A percentile compares a stretch with the other conserved stretches of the same genome.
Conservation (phyloP, 2,888 invertebrate genomes). For the Apotomis betuletana region DNA sequence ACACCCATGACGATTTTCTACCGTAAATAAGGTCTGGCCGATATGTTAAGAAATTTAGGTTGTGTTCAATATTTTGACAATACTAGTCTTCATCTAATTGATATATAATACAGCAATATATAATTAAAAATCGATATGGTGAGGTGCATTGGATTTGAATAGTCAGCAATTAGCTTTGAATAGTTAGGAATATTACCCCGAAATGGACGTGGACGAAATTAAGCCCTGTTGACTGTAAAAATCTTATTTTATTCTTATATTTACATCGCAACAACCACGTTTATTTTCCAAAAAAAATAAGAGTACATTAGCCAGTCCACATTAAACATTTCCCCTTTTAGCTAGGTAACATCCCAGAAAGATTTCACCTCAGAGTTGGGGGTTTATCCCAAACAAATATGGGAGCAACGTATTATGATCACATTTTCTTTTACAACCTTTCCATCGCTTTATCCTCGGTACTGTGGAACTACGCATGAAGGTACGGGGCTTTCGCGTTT, state of each 20-base stretch:
- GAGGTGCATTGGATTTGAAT: too few species aligned
- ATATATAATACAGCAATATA: too few species aligned
- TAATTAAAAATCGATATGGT: too few species aligned
- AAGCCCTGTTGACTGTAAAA: too few species aligned
- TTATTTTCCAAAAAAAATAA: conserved; percentile 10
- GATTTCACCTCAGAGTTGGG: conserved; percentile 42
- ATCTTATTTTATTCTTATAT: not conserved
- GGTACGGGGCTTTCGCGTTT: conserved; percentile 61
- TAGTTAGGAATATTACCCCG: too few species aligned
- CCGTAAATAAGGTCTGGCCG: too few species aligned
- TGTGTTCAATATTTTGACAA: too few species aligned
- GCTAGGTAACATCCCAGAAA: conserved; percentile 41
- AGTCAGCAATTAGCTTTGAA: too few species aligned
- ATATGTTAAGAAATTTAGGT: too few species aligned
- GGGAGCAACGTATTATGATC: conserved; percentile 71
- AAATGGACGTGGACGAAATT: too few species aligned
- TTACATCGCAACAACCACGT: not conserved
- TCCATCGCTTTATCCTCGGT: conserved; percentile 64
- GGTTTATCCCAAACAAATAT: conserved; percentile 68
- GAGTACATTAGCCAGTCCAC: conserved; percentile 12
- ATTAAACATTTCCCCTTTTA: conserved; percentile 44
- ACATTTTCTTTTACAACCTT: conserved; percentile 71
- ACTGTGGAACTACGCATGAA: conserved; percentile 44
- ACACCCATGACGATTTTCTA: too few species aligned
- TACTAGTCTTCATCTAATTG: too few species aligned